Evolutionary conservation across 2,113 vertebrate genomes (phyloP).

Genomic region (Pionites leucogaster): DNA sequence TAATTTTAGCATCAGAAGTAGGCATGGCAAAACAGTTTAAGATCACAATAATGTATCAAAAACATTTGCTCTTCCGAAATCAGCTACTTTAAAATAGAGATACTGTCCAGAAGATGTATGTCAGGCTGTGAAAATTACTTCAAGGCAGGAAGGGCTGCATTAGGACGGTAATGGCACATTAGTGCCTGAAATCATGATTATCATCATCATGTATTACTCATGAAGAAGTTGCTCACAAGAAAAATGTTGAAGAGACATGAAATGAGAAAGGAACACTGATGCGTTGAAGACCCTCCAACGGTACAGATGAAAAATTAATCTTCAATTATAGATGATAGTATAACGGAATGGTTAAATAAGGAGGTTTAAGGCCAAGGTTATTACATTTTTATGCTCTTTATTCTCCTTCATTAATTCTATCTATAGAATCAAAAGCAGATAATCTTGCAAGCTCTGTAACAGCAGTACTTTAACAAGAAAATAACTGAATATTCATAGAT

Average conservation of each 20-base stretch:
- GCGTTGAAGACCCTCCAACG: background rate
- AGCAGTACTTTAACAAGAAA: background rate
- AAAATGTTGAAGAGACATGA: fast-evolving
- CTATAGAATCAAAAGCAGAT: background rate
- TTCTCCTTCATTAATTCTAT: background rate
- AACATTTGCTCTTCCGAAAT: background rate
- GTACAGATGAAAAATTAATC: background rate
- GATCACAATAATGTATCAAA: background rate
- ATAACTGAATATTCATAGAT: background rate
- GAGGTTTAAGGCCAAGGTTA: background rate
- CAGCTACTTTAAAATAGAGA: background rate
- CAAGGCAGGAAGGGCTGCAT: background rate
- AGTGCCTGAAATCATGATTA: background rate
- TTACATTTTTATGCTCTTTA: background rate
- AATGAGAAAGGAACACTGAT: background rate
- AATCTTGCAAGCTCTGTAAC: background rate
- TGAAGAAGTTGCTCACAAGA: background rate
- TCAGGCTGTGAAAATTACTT: background rate
- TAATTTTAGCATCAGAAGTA: background rate
- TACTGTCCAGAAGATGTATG: background rate
- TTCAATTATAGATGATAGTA: background rate
- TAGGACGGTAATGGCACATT: background rate
- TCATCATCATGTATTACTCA: background rate
- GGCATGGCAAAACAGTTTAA: background rate
- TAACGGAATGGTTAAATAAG: background rate